Percentiles rank a stretch among this genome's conserved stretches.
Evolutionary conservation across 2,888 invertebrate genomes (phyloP).

Genomic region (Neria commutata): DNA sequence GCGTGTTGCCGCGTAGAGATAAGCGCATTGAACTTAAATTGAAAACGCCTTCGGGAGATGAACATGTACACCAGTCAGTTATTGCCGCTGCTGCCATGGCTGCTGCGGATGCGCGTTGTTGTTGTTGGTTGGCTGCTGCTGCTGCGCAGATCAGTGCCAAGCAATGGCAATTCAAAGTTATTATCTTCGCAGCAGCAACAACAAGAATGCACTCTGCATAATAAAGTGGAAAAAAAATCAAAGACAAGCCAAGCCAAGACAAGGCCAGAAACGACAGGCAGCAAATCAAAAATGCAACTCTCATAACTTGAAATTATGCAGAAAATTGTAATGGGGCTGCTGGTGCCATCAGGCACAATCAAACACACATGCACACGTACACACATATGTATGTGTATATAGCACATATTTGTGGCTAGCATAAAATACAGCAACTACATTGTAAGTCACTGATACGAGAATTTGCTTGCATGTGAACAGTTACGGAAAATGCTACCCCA

Average conservation of each 20-base stretch:
- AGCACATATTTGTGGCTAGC: too few relatives aligned
- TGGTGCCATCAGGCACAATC: too few relatives aligned
- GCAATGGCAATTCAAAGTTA: neutral
- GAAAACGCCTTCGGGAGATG: slow-evolving; percentile 19
- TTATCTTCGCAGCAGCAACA: neutral
- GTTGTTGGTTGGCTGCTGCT: neutral
- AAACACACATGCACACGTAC: too few relatives aligned
- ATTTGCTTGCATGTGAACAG: too few relatives aligned
- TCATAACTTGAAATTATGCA: slow-evolving; percentile 2
- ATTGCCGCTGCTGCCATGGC: neutral
- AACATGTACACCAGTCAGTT: slow-evolving; percentile 4
- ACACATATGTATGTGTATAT: too few relatives aligned
- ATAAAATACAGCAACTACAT: too few relatives aligned
- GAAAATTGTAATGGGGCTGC: too few relatives aligned
- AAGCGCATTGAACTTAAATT: slow-evolving; percentile 28
- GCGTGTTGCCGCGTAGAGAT: slow-evolving; percentile 11
- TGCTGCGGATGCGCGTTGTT: neutral
- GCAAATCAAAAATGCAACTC: slow-evolving; percentile 7
- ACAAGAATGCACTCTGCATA: too few relatives aligned
- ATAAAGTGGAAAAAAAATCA: neutral
- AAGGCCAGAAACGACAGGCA: slow-evolving; percentile 1
- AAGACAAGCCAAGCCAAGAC: neutral
- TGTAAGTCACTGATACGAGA: too few relatives aligned
- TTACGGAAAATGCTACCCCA: too few relatives aligned
- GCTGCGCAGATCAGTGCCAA: neutral